Evolutionary conservation across 2,113 vertebrate species (phyloP), one percentile per base, ranked within the genome.

Genomic region (Arizona elegans): DNA sequence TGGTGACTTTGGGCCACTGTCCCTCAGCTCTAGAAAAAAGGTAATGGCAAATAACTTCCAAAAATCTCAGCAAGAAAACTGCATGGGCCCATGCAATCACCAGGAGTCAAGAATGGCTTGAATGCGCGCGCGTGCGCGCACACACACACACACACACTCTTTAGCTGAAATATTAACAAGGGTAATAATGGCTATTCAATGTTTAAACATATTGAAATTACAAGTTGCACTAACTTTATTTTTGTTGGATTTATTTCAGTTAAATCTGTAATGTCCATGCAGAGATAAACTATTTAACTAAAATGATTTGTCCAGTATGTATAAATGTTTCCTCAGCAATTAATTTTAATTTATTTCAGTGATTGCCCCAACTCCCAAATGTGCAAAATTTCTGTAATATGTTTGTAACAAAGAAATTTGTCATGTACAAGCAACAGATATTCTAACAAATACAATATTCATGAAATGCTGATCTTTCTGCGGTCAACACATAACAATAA

Each of bases 371-470:
- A 38, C 33, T 8, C 75, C 33, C 13, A 75, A 75, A 75, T 75
- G 70, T 75, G n/a, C 70, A 75, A 75, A 75, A 75, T 38, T 33
- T 4, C 26, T 24, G 17, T 93, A 90, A 92, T 17, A 50, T 13
- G 10, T 75, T 52, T 47, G 24, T 38, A 88, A 33, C 17, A 58
- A 56, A 91, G 29, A 86, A 43, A 56, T 93, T 91, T 59, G 58
- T 75, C 86, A 94, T 5, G 87, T 94, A 55, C 93, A 75, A 91
- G 43, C 5, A 92, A 0, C 0, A 24, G 21, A 23, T 1, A 12
- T 85, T 96, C 96, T 91, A 93, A 55, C 47, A 93, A 29, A 91
- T 90, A 86, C 38, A n/a, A 89, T 92, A 62, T 17, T 52, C 62
- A 62, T 43, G 24, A 0, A 70, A 0, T 3, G 55, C 0, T 56